Evolutionary conservation across 2,888 invertebrate species (phyloP).

Genomic region (Drosophila colorata): DNA sequence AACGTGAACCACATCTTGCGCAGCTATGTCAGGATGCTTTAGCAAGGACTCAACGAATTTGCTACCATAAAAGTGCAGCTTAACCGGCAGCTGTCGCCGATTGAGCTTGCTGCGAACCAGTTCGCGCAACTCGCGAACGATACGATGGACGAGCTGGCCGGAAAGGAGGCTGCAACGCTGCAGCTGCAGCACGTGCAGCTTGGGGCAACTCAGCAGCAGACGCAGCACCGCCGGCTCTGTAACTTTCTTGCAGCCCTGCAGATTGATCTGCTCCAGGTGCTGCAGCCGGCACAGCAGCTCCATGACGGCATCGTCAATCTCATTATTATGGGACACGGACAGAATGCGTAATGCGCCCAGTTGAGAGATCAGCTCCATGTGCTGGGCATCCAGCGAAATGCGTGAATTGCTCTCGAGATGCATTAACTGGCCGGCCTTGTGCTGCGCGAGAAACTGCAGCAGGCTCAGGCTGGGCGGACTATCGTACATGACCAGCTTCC

Average conservation of each 20-base stretch:
- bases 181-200: conserved; percentile 5
- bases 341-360: not conserved
- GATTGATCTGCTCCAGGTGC: not conserved
- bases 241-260: not conserved
- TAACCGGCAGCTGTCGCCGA: not conserved
- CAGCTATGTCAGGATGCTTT: not conserved
- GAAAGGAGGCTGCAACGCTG: conserved; percentile 5
- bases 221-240: not conserved
- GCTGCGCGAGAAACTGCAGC: conserved; percentile 1
- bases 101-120: not conserved
- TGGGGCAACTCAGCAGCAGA: not conserved
- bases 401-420: conserved; percentile 6
- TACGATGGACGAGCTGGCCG: not conserved
- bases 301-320: not conserved
- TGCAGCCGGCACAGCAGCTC: not conserved
- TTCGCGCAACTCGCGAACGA: not conserved
- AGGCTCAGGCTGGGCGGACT: not conserved
- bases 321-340: not conserved
- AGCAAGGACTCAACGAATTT: not conserved
- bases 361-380: not conserved
- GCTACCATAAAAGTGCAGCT: not conserved
- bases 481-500: not conserved
- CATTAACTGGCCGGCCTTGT: not conserved
- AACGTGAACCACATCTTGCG: not conserved
- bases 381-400: not conserved